Conservation (phyloP, 64 coral and sea anemone species). For the Anthopleura sola region DNA sequence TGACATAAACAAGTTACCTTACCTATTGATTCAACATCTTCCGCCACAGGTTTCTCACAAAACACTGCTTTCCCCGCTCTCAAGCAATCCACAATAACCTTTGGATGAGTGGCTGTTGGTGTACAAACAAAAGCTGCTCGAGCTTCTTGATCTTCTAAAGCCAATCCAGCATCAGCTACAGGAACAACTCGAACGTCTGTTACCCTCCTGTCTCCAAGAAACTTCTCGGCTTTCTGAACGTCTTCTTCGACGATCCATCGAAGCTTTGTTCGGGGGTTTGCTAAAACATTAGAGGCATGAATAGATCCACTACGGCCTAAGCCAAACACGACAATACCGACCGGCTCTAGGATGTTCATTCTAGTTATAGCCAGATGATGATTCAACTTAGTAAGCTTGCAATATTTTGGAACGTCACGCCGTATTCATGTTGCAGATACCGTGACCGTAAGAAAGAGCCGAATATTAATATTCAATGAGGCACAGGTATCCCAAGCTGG, state of each 20-base stretch:
- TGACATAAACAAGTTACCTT: too few species aligned
- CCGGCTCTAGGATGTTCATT: background rate
- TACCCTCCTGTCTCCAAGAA: slow-evolving; percentile 34
- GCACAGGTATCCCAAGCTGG: too few species aligned
- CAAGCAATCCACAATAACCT: slow-evolving; percentile 58
- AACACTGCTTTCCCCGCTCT: slow-evolving; percentile 86
- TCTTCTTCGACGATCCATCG: slow-evolving; percentile 86
- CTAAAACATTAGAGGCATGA: slow-evolving; percentile 53
- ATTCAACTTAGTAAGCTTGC: too few species aligned
- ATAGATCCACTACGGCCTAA: slow-evolving; percentile 77
- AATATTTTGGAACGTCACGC: too few species aligned
- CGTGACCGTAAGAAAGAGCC: too few species aligned
- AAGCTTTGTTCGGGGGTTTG: slow-evolving; percentile 48
- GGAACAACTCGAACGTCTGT: slow-evolving; percentile 40
- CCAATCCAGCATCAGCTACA: slow-evolving; percentile 10
- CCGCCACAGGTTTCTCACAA: slow-evolving; percentile 91
- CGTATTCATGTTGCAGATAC: too few species aligned
- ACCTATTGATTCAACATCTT: slow-evolving; percentile 60
- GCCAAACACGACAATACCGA: slow-evolving; percentile 59
- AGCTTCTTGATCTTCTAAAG: slow-evolving; percentile 46
- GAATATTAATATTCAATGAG: too few species aligned
- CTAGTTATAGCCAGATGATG: too few species aligned
- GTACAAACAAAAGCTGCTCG: slow-evolving; percentile 67
- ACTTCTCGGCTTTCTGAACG: slow-evolving; percentile 51
- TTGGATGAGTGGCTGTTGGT: slow-evolving; percentile 70